These are phyloP conservation scores for Steinernema scapterisci DNA, from an alignment of 2,888 invertebrate genomes.

Conservation along the genomic window DNA sequence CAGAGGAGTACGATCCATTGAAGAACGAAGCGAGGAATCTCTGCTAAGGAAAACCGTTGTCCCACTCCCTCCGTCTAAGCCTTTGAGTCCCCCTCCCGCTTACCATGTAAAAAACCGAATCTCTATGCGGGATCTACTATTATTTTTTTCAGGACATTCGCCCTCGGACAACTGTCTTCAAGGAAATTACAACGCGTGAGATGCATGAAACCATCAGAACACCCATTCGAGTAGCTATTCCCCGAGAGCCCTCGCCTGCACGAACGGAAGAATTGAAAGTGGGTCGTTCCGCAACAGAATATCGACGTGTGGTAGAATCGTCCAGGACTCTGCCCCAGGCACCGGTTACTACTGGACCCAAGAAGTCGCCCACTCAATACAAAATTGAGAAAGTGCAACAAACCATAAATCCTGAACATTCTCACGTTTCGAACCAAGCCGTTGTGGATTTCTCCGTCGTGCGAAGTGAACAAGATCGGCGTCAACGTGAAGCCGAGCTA, in stretches of 20 bases:
- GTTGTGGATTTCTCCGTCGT: constrained; percentile 13
- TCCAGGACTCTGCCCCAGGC: neutral
- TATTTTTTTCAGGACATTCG: neutral
- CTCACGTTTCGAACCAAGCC: neutral
- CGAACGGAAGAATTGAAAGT: neutral
- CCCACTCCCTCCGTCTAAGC: neutral
- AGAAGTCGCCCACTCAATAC: constrained; percentile 4
- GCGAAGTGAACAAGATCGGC: neutral
- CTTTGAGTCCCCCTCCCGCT: constrained; percentile 14
- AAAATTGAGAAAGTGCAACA: constrained; percentile 19
- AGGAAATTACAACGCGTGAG: constrained; percentile 16
- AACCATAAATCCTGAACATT: neutral
- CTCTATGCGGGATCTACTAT: neutral
- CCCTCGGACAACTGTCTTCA: constrained; percentile 20
- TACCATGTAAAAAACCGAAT: neutral
- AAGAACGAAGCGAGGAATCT: constrained; percentile 4
- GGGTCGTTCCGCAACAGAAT: neutral
- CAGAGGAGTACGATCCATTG: constrained; percentile 21
- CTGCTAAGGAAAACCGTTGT: constrained; percentile 10
- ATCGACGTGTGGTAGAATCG: constrained; percentile 1
- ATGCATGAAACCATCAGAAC: constrained; percentile 1
- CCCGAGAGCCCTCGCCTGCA: neutral
- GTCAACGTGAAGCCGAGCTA: neutral
- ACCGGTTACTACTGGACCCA: neutral
- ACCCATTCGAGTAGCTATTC: neutral